Base-by-base conservation (phyloP, 2,113 vertebrate genomes). In the Tursiops truncatus region DNA sequence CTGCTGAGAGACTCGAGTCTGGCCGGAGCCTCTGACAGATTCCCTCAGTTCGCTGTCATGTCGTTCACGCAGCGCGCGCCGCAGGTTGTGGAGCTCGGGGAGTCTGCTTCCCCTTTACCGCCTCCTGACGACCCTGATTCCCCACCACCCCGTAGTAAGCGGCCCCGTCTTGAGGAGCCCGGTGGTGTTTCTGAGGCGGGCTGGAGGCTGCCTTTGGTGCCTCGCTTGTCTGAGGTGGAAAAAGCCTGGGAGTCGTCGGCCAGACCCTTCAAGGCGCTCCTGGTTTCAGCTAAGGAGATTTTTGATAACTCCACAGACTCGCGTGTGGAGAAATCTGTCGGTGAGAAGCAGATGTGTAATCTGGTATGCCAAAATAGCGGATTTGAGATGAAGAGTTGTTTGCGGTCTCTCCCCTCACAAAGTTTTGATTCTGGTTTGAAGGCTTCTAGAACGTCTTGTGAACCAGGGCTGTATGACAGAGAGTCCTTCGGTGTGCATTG, bases 191-290 rank as follows among this genome's bases (percentile, higher is more conserved):
- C 12, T 3, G 96, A 58, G 89, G 84, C 18, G n/a, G 53, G 0
- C 8, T 94, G 95, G 95, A 38, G 60, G 67, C 96, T 89, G 38
- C 96, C 93, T 3, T 4, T 31, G 76, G 91, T 91, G 88, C 94
- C 95, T 41, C 83, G 94, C 28, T 26, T 93, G 96, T 89, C 95
- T 33, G 97, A 96, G 87, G 83, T 4, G 63, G 97, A 88, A 6
- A 95, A 86, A 38, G 44, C 0, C 23, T 84, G 97, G 96, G 68
- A 91, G 77, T 15, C 71, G 80, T 2, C 88, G 7, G 93, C 68
- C 60, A 56, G 95, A 4, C 89, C 95, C 70, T 33, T 94, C 83
- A 1, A 8, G 20, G 50, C 23, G 25, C 38, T 26, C 15, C 70
- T 82, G 0, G 6, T 92, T 3, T 56, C 83, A 1, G 11, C 25